Conservation (phyloP, 2,113 vertebrate genomes). For the Oncorhynchus clarkii region DNA sequence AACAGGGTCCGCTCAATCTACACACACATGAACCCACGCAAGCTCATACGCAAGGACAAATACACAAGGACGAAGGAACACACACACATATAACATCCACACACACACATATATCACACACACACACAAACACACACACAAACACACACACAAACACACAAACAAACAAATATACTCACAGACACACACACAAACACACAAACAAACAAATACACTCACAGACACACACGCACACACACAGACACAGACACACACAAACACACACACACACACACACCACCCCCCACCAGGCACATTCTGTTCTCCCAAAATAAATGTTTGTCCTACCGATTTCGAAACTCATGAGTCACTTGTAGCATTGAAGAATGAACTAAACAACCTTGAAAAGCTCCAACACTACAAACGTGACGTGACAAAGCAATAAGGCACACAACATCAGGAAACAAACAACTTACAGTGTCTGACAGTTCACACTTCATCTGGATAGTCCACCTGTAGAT, state of each 20-base stretch:
- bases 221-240: not conserved
- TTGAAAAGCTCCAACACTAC: not conserved
- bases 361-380: not conserved
- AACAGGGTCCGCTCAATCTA: slow-evolving; percentile 94
- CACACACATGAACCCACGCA: slow-evolving; percentile 9
- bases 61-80: not conserved
- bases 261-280: not conserved
- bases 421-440: no score
- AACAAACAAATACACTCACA: no score
- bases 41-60: not conserved
- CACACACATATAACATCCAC: not conserved
- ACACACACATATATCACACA: not conserved
- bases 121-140: no score
- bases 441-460: no score
- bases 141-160: no score
- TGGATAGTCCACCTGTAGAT: no score
- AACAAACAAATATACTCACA: no score
- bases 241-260: no score
- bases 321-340: slow-evolving; percentile 23
- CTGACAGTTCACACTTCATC: no score
- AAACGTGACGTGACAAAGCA: not conserved
- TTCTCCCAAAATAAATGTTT: slow-evolving; percentile 13
- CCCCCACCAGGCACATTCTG: slow-evolving; percentile 27
- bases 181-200: no score
- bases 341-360: slow-evolving; percentile 9